phyloP scores from a whole-genome alignment of 2,888 invertebrate genomes.

The Hermaeophaga mercurialis region DNA sequence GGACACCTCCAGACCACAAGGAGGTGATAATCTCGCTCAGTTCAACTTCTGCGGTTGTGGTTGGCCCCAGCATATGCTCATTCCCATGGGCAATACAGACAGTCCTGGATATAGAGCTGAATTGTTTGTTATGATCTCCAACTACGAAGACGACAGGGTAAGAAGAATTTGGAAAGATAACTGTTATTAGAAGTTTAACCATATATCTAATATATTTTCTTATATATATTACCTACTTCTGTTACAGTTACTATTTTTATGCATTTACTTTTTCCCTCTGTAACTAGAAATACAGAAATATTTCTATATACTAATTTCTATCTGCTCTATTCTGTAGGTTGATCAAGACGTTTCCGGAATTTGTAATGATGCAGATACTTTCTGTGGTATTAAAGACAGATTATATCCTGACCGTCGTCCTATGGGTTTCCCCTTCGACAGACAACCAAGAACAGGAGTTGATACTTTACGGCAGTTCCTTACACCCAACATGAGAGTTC shows the following conservation, averaged over 20 bases:
- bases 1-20: conserved; percentile 67
- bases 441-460: conserved; percentile 64
- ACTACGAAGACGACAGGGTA: conserved; percentile 71
- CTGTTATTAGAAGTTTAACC: background rate
- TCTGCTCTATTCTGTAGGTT: no score
- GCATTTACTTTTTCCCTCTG: conserved; percentile 17
- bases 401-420: conserved; percentile 79
- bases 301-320: no score
- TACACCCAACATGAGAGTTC: conserved; percentile 72
- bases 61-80: conserved; percentile 83
- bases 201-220: background rate
- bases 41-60: conserved; percentile 89
- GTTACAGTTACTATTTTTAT: background rate
- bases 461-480: conserved; percentile 69
- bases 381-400: conserved; percentile 77
- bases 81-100: conserved; percentile 71
- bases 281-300: no score
- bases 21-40: conserved; percentile 59
- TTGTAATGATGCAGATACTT: conserved; percentile 78
- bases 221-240: background rate
- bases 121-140: conserved; percentile 79
- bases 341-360: conserved; percentile 61
- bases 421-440: conserved; percentile 86
- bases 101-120: conserved; percentile 66
- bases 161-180: no score